Percentiles rank a stretch among this genome's conserved stretches.
These are phyloP conservation scores for Muscidifurax raptorellus DNA, from an alignment of 1,140 invertebrate genomes.

Conservation along the genomic window DNA sequence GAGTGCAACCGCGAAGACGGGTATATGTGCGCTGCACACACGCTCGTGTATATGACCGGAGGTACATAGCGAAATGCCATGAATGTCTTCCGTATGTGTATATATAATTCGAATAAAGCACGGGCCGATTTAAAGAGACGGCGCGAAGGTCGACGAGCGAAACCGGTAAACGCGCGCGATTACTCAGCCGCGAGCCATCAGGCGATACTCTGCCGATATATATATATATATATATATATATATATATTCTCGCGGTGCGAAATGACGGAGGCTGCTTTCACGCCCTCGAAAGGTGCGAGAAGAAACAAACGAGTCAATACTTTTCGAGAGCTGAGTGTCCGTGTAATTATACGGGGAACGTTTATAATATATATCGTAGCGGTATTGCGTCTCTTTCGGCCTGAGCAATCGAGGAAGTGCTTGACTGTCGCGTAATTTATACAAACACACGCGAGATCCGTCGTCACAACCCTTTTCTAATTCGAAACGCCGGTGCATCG, in stretches of 20 bases:
- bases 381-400: background rate
- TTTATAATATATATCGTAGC: background rate
- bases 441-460: background rate
- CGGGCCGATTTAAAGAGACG: background rate
- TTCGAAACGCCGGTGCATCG: background rate
- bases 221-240: no score
- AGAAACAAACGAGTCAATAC: background rate
- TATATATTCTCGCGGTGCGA: background rate
- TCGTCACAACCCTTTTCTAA: background rate
- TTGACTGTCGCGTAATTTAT: background rate
- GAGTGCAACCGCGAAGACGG: background rate
- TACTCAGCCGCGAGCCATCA: background rate
- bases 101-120: slow-evolving; percentile 8
- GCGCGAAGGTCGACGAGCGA: background rate
- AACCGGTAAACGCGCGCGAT: slow-evolving; percentile 19
- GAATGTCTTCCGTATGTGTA: background rate
- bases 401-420: no score
- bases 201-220: no score
- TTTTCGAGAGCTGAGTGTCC: background rate
- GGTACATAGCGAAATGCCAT: background rate
- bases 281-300: background rate
- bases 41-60: background rate
- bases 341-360: background rate
- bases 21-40: no score
- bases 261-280: background rate